Evolutionary conservation across 2,888 invertebrate genomes (phyloP).

Genomic region (Gortyna flavago): DNA sequence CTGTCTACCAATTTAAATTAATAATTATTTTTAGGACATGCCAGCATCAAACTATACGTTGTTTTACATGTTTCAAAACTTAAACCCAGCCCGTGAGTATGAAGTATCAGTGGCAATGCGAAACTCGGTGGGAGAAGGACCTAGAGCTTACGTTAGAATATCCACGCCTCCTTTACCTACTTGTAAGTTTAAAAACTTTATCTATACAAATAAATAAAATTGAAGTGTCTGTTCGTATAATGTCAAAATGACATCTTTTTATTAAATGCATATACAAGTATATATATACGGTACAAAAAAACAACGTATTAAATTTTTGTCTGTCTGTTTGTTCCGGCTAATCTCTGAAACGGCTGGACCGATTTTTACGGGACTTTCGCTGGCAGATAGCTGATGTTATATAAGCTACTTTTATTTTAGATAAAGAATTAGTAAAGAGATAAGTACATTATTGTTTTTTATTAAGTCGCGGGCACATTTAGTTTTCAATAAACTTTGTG

Average conservation of each 20-base stretch:
- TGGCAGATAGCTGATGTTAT: not conserved
- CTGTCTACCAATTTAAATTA: too few relatives aligned
- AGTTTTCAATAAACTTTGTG: not conserved
- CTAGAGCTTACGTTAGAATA: conserved; percentile 91
- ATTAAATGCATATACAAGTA: not conserved
- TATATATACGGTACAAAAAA: too few relatives aligned
- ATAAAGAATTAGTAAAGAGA: too few relatives aligned
- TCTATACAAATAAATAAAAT: not conserved
- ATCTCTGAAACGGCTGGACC: not conserved
- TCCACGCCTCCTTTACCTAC: conserved; percentile 92
- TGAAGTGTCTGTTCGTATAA: not conserved
- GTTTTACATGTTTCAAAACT: conserved; percentile 94
- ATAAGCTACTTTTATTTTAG: too few relatives aligned
- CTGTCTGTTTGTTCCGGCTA: not conserved
- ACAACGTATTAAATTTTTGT: not conserved
- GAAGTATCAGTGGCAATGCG: conserved; percentile 94
- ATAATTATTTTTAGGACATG: conserved; percentile 91
- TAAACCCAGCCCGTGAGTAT: conserved; percentile 93
- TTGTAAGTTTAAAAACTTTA: conserved; percentile 83
- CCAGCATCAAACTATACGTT: conserved; percentile 92
- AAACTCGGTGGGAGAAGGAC: conserved; percentile 95
- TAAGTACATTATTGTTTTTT: too few relatives aligned
- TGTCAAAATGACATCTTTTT: not conserved
- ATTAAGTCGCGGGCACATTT: too few relatives aligned
- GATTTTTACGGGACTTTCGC: not conserved